Percentiles rank a stretch among this genome's conserved stretches.
Conservation (phyloP, 2,888 invertebrate species). For the Pristionchus mayeri region DNA sequence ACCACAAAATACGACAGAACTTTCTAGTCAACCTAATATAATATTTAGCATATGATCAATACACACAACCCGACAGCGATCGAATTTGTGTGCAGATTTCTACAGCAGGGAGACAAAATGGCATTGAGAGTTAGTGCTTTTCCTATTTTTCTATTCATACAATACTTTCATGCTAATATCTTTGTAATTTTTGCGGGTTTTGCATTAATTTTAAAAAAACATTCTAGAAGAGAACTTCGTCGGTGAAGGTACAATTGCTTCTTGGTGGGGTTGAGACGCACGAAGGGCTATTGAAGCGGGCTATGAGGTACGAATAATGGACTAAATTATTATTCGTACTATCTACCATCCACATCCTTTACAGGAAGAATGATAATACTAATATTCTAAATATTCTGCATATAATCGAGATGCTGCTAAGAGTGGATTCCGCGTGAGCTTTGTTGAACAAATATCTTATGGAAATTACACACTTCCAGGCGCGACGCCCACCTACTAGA, state of each 20-base stretch:
- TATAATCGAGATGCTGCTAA: background rate
- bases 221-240: background rate
- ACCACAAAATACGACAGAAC: no score
- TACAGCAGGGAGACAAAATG: background rate
- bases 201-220: background rate
- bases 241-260: background rate
- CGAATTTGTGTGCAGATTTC: background rate
- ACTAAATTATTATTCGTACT: no score
- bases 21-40: no score
- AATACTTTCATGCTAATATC: no score
- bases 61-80: background rate
- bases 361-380: background rate
- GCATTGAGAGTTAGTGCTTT: background rate
- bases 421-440: background rate
- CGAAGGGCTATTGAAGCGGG: background rate
- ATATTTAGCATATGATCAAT: constrained; percentile 7
- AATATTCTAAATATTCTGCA: background rate
- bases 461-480: background rate
- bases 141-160: no score
- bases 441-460: background rate
- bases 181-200: no score
- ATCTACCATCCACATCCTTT: no score
- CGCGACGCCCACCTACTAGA: background rate
- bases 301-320: background rate
- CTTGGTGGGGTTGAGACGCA: background rate